Evolutionary conservation across 2,888 invertebrate genomes (phyloP).

Genomic region (Deroplatys truncata): DNA sequence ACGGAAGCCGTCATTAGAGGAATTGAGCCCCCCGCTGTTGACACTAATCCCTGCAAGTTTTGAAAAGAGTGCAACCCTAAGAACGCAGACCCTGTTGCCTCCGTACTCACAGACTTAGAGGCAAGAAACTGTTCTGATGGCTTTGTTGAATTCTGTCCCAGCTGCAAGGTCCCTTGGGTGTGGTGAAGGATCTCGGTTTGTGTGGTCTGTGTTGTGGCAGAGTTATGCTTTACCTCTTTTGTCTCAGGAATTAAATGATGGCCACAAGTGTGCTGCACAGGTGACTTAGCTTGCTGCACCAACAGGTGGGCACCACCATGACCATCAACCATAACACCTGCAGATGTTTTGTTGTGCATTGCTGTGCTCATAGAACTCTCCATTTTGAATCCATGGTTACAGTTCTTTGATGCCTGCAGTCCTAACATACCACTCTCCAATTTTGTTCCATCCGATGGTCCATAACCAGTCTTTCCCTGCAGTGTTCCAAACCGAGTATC

Average conservation of each 20-base stretch:
- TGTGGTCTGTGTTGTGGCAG: constrained; percentile 25
- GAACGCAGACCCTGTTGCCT: constrained; percentile 1
- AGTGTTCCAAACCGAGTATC: neutral
- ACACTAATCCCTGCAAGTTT: constrained; percentile 24
- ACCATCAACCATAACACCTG: neutral
- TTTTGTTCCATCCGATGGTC: neutral
- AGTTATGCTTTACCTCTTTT: constrained; percentile 7
- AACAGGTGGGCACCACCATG: neutral
- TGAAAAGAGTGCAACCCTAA: constrained; percentile 23
- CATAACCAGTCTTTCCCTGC: neutral
- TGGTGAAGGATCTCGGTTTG: constrained; percentile 15
- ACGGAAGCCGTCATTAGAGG: constrained; percentile 24
- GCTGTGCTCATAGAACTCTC: neutral
- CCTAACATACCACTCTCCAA: neutral
- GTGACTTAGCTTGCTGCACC: neutral
- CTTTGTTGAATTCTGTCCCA: neutral
- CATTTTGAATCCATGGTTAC: neutral
- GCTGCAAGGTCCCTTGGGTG: neutral
- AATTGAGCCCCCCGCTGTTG: constrained; percentile 18
- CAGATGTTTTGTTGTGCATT: neutral
- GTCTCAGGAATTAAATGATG: neutral
- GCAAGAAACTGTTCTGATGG: neutral
- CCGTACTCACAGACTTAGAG: neutral
- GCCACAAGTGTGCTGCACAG: neutral
- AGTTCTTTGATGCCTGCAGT: neutral